Base-by-base conservation (phyloP, 2,113 vertebrate species). In the Emydura subglobosa region DNA sequence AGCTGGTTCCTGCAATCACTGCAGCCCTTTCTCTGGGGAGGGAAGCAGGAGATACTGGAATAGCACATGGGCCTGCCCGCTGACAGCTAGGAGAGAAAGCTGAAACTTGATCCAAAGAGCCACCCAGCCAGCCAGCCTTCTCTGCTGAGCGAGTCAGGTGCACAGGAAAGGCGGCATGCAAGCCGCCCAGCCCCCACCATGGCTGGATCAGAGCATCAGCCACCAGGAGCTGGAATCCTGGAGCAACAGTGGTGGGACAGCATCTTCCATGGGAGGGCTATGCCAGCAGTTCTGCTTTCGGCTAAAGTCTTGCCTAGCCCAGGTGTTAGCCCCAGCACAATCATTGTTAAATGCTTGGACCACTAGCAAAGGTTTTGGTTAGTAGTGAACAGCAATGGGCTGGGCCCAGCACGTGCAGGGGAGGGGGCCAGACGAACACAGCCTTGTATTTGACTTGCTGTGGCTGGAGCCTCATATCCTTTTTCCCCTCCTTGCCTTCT, bases 331-430 rank as follows among this genome's bases (percentile, higher is more conserved):
- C 76, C 10, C 14, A 31, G 16, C 7, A 3, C 6, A 19, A 3
- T 68, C 61, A 34, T 16, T 1, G 3, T 14, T n/a, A 17, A 17
- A 68, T 19, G 7, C 8, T 8, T n/a, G 65, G 10, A 6, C 24
- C 19, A 61, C 42, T 27, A 55, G 21, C 27, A 10, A 0, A 12
- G 0, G 1, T 1, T 42, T 34, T 68, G 44, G 13, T 17, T 16
- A n/a, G 19, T 21, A 12, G 31, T 17, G 6, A 47, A 39, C 19
- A 34, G 6, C 8, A 78, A 25, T 8, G 27, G 79, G 11, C 27
- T 47, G 11, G 27, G 16, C 7, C 25, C 29, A 44, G 39, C 39
- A 39, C 39, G 39, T 39, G 39, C 39, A 39, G 39, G 39, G 39
- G 39, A 39, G 39, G 39, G 39, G 39, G 39, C 17, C 17, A 53